Percentiles rank a stretch among this genome's conserved stretches.
phyloP scores from a whole-genome alignment of 2,888 invertebrate species.

The Boloria selene region DNA sequence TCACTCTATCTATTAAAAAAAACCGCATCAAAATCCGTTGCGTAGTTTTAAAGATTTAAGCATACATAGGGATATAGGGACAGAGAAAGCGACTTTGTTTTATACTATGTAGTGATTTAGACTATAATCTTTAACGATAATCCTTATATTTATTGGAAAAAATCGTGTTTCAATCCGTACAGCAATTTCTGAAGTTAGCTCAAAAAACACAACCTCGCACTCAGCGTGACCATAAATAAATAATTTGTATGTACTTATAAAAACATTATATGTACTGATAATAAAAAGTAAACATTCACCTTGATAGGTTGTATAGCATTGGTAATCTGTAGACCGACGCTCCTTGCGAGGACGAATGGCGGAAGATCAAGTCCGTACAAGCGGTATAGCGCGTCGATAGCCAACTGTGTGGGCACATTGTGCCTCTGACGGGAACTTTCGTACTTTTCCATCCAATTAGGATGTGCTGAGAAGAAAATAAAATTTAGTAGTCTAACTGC shows the following conservation, averaged over 20 bases:
- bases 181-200: background rate
- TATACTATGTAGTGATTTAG: too few relatives aligned
- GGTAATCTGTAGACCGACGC: slow-evolving; percentile 90
- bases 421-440: slow-evolving; percentile 92
- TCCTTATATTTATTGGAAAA: too few relatives aligned
- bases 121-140: too few relatives aligned
- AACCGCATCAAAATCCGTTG: too few relatives aligned
- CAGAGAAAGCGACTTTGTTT: too few relatives aligned
- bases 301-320: slow-evolving; percentile 89
- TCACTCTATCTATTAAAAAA: too few relatives aligned
- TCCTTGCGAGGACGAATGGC: slow-evolving; percentile 90
- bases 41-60: too few relatives aligned
- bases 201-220: background rate
- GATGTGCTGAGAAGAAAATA: slow-evolving; percentile 78
- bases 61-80: too few relatives aligned
- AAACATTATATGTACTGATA: too few relatives aligned
- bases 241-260: too few relatives aligned
- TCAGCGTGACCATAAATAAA: too few relatives aligned
- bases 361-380: slow-evolving; percentile 89
- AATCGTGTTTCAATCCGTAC: too few relatives aligned
- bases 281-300: slow-evolving; percentile 65
- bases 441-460: slow-evolving; percentile 88
- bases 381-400: slow-evolving; percentile 92
- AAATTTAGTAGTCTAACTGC: background rate
- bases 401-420: slow-evolving; percentile 94